Percentiles rank a stretch among this genome's conserved stretches.
These are phyloP conservation scores for Ferdinandea cuprea DNA, from an alignment of 2,888 invertebrate species.

Conservation along the genomic window DNA sequence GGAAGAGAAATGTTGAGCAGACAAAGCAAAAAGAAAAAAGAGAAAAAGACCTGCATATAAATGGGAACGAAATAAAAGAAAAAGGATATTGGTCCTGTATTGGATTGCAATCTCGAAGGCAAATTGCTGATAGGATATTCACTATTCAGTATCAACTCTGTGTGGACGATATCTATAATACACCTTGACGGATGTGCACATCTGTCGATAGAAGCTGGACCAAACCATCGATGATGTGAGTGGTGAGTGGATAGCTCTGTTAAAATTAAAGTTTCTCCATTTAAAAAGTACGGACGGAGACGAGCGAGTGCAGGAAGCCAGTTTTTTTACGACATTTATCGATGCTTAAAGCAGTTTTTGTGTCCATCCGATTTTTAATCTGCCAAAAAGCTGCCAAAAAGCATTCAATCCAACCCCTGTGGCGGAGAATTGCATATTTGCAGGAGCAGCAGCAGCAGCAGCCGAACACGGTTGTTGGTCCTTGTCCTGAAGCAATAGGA, in stretches of 20 bases:
- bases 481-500: slow-evolving; percentile 15
- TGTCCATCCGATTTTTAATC: slow-evolving; percentile 26
- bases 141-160: background rate
- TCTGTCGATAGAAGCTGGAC: slow-evolving; percentile 12
- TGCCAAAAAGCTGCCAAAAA: slow-evolving; percentile 58
- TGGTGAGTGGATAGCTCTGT: slow-evolving; percentile 10
- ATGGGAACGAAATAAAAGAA: slow-evolving; percentile 18
- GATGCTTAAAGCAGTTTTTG: slow-evolving; percentile 15
- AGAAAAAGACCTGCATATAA: slow-evolving; percentile 32
- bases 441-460: background rate
- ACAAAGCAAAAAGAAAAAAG: background rate
- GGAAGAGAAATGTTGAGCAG: slow-evolving; percentile 22
- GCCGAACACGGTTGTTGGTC: background rate
- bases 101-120: slow-evolving; percentile 50
- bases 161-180: slow-evolving; percentile 34
- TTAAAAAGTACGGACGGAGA: background rate
- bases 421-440: slow-evolving; percentile 48
- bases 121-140: slow-evolving; percentile 67
- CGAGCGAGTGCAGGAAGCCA: slow-evolving; percentile 7
- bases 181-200: slow-evolving; percentile 58
- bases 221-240: background rate
- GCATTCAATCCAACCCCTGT: slow-evolving; percentile 24
- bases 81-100: slow-evolving; percentile 53
- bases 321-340: background rate
- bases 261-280: slow-evolving; percentile 43